Conservation (phyloP, 2,888 invertebrate species). For the Rotaria socialis region DNA sequence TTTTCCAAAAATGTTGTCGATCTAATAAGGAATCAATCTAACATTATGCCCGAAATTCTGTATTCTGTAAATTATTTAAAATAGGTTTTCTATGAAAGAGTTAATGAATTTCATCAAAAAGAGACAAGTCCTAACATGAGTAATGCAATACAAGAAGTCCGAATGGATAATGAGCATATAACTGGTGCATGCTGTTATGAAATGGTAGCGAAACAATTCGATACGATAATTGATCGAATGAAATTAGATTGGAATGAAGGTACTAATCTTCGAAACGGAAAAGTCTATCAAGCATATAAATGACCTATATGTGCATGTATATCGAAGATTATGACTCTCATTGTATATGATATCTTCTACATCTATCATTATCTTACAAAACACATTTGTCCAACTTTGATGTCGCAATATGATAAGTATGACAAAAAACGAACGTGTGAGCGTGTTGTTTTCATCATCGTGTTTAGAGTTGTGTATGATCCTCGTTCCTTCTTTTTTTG, state of each 20-base stretch:
- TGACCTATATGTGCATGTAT: neutral
- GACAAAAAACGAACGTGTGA: neutral
- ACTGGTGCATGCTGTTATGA: neutral
- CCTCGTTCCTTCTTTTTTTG: neutral
- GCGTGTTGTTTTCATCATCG: neutral
- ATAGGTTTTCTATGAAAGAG: too few relatives aligned
- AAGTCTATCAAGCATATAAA: neutral
- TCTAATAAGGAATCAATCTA: neutral
- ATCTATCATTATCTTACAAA: neutral
- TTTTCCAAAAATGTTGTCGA: neutral
- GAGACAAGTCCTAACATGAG: neutral
- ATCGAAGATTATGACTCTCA: neutral
- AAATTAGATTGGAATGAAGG: slow-evolving; percentile 25
- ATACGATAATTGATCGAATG: slow-evolving; percentile 5
- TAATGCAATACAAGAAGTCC: neutral
- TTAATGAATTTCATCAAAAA: neutral
- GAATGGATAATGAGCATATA: neutral
- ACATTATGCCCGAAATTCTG: too few relatives aligned
- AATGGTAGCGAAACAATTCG: neutral
- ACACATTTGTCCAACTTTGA: neutral
- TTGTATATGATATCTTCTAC: neutral
- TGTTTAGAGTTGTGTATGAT: neutral
- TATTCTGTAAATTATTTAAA: too few relatives aligned
- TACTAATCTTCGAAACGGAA: neutral
- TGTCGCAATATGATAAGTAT: slow-evolving; percentile 14